Base-by-base conservation (phyloP, 2,888 invertebrate genomes). In the Heliothis peltigera region DNA sequence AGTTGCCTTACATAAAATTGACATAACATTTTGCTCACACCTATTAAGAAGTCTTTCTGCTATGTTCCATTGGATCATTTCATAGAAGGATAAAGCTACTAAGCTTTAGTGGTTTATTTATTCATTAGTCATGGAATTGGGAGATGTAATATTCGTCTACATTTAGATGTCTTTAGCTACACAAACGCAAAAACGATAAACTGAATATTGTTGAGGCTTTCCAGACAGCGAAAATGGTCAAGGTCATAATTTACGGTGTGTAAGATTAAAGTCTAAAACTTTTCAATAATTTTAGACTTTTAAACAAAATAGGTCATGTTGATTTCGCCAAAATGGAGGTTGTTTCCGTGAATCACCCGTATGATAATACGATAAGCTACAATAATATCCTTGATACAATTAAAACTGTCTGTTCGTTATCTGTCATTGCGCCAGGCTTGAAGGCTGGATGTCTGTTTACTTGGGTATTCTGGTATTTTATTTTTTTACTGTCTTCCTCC, bases 361-460 rank as follows among this genome's bases (percentile, higher is more conserved):
- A 80, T 76, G 76, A 80, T 80, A 48, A 17, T 39, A 19, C 49
- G 79, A 78, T 80, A 80, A 62, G 47, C 54, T 22, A 32, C 56
- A 49, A 53, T 48, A 44, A 53, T 43, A 55, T 58, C 65, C 73
- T 75, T 79, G 57, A 57, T 77, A 64, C 43, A 35, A 12, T 12
- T 44, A 43, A 64, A 39, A 58, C 47, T 54, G 53, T 57, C 43
- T 64, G 52, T 21, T n/a, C 32, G 17, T 64, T 70, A 60, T 70
- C 58, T 32, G 66, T 53, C 56, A 51, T 65, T 63, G 35, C 49
- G 39, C 43, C 43, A 15, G 43, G 53, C 22, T n/a, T 43, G 10
- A 35, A 32, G 35, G 21, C 8, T 59, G 49, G 47, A 15, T 51
- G 39, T n/a, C 15, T 39, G 39, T 2, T n/a, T n/a, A n/a, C n/a